Evolutionary conservation across 1,140 invertebrate species (phyloP).

Genomic region (Chrysopa pallens): DNA sequence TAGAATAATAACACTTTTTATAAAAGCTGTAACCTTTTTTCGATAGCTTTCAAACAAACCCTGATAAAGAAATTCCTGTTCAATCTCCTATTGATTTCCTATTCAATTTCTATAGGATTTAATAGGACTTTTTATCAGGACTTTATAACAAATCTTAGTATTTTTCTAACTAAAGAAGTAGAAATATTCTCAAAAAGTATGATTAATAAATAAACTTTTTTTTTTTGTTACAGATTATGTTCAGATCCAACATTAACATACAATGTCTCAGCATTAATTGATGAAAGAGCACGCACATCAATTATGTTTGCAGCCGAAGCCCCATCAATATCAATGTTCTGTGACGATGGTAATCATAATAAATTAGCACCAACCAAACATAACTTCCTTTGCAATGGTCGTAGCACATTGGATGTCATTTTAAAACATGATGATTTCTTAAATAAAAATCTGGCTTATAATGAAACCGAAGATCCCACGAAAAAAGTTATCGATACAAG

Average conservation of each 20-base stretch:
- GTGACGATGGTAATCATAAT: conserved; percentile 39
- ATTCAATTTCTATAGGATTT: too few species aligned
- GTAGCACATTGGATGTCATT: conserved; percentile 41
- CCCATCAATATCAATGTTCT: conserved; percentile 33
- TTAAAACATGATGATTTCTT: conserved; percentile 35
- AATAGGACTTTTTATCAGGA: too few species aligned
- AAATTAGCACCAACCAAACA: conserved; percentile 45
- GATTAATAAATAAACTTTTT: conserved; percentile 2
- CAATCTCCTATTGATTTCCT: too few species aligned
- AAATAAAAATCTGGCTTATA: conserved; percentile 4
- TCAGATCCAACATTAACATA: conserved; percentile 10
- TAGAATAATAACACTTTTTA: too few species aligned
- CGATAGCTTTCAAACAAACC: too few species aligned
- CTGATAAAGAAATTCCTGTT: too few species aligned
- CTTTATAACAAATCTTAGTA: too few species aligned
- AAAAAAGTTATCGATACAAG: conserved; percentile 15
- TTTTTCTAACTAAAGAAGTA: too few species aligned
- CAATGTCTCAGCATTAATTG: conserved; percentile 21
- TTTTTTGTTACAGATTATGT: conserved; percentile 17
- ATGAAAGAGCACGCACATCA: conserved; percentile 28
- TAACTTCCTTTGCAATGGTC: conserved; percentile 39
- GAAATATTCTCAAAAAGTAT: background rate
- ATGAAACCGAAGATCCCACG: conserved; percentile 11
- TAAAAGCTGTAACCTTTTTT: too few species aligned
- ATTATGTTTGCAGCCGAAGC: conserved; percentile 31